Conservation (phyloP, 2,113 vertebrate species). For the Odocoileus hemionus region DNA sequence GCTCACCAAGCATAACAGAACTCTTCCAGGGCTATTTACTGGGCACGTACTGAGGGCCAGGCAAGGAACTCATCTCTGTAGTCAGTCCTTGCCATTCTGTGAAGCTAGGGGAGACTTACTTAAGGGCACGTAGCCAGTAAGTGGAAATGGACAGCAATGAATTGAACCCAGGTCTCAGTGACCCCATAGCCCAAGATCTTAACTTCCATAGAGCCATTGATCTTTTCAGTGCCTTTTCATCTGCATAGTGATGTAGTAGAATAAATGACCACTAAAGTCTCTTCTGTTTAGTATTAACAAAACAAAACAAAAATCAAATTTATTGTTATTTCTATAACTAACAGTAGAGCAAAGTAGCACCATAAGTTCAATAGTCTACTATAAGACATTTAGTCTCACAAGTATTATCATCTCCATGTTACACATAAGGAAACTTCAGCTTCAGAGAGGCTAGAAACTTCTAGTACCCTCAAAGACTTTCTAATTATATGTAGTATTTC, state of each 20-base stretch:
- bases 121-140: not conserved
- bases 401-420: not conserved
- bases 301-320: not conserved
- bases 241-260: not conserved
- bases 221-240: not conserved
- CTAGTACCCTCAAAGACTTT: not conserved
- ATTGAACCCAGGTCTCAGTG: not conserved
- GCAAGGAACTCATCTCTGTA: not conserved
- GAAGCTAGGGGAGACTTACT: not conserved
- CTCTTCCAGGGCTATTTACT: not conserved
- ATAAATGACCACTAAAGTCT: not conserved
- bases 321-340: conserved; percentile 6
- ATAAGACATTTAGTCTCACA: not conserved
- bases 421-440: not conserved
- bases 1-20: not conserved
- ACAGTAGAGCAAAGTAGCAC: not conserved
- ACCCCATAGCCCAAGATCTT: not conserved
- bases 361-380: not conserved
- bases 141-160: not conserved
- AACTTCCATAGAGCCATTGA: not conserved
- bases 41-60: not conserved
- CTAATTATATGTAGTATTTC: not conserved
- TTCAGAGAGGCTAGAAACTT: not conserved
- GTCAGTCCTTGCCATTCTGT: not conserved
- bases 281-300: conserved; percentile 2